Evolutionary conservation across 2,113 vertebrate species (phyloP), one percentile per base, ranked within the genome.

Genomic region (Baryphthengus martii): DNA sequence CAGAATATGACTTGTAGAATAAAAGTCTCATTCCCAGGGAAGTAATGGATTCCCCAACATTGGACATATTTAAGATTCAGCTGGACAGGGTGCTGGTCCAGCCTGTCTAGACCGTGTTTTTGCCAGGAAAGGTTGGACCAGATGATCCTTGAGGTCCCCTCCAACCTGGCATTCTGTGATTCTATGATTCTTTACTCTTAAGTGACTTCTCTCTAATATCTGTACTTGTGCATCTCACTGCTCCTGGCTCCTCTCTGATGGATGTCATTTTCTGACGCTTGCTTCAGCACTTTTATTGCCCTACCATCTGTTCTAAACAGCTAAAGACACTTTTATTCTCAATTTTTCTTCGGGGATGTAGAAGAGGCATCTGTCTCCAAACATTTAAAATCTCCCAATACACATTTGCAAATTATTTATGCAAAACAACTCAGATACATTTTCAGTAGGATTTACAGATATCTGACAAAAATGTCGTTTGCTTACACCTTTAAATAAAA

Each of bases 231-330:
- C 31, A 70, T 39, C 42, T 58, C 35, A 16, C 3, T 66, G 70
- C 71, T 37, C 6, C n/a, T 4, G 15, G 37, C 12, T 59, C 28
- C 33, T 52, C 33, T 79, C 23, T 23, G 44, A 40, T 26, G 59
- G 29, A 87, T 78, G 19, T 13, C 0, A 11, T 12, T 81, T 91
- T 71, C 37, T 82, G 59, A 24, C 5, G 31, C 73, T 81, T 76
- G 40, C 45, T 93, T 96, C 44, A 63, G 63, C 26, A 77, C 31
- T 87, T 96, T 89, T 74, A 84, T 79, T 74, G 15, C 75, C 63
- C 58, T 67, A 29, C 95, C 93, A 79, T 93, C 92, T 96, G 92
- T 65, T 87, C 72, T 81, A 71, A 70, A 83, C 61, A 50, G 49
- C 74, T 42, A 29, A 86, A 80, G 88, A 44, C 52, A 37, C 67